Evolutionary conservation across 2,113 vertebrate species (phyloP), one percentile per base, ranked within the genome.

Genomic region (Elephas maximus): DNA sequence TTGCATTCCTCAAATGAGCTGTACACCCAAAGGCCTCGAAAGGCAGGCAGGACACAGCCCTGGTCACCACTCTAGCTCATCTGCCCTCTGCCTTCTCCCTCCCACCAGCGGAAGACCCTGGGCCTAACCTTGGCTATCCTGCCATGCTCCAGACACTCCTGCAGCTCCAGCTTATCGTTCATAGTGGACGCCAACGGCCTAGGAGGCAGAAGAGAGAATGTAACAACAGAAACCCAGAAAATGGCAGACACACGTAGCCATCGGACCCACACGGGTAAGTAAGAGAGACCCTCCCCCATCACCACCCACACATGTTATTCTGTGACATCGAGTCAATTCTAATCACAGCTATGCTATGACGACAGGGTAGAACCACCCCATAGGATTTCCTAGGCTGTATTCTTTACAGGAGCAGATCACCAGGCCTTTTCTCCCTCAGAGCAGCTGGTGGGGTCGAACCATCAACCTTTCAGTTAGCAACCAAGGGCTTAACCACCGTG

Each of bases 111-210:
- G 44, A 24, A 23, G 92, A 18, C 4, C 2, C 87, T 4, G 5
- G 18, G 69, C 30, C 98, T 98, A 97, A 99, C 99, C 99, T 99
- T 99, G n/a, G 99, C 99, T 98, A 99, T 99, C 97, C 99, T 98
- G 98, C 99, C 99, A 7, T 99, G 99, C 95, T 99, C 99, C 98
- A 99, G 98, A 98, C 99, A 99, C 98, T 99, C 99, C 98, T 99
- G 99, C 91, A 99, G 99, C 97, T 99, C 99, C 99, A 99, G 98
- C 98, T 98, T 99, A 97, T 99, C 99, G 4, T 98, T 99, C 98
- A 98, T 98, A 92, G 99, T 99, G 90, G 99, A 99, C 0, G 98
- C 98, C 95, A 99, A 98, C 0, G 99, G 99, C 99, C 99, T 99
- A 97, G 62, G 95, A 96, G 20, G 92, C 88, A 94, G 73, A 85